A percentile compares a stretch with the other conserved stretches of the same genome.
Evolutionary conservation across 1,140 invertebrate species (phyloP).

Genomic region (Sitobion miscanthi): DNA sequence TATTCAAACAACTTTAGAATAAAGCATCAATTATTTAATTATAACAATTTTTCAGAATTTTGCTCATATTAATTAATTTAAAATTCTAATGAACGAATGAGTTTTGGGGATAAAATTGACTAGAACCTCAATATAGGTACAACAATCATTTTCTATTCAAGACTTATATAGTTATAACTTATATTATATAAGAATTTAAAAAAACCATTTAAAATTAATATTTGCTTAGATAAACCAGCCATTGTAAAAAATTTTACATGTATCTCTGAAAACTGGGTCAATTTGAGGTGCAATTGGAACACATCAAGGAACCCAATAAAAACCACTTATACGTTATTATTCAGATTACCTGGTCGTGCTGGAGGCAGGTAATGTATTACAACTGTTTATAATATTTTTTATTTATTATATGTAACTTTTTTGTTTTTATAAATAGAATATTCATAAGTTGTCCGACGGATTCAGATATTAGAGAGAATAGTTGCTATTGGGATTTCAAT

Average conservation of each 20-base stretch:
- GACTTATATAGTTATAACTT: background rate
- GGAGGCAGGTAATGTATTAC: constrained; percentile 59
- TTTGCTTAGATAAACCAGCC: constrained; percentile 61
- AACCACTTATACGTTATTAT: constrained; percentile 68
- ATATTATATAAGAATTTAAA: background rate
- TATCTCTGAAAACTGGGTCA: constrained; percentile 71
- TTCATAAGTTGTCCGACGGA: constrained; percentile 58
- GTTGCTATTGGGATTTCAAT: constrained; percentile 66
- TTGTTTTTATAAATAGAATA: constrained; percentile 56
- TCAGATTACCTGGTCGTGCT: constrained; percentile 63
- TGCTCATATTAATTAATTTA: too few species aligned
- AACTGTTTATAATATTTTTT: background rate
- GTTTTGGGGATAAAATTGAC: too few species aligned
- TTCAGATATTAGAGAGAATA: constrained; percentile 60
- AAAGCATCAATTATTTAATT: background rate
- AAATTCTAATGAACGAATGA: too few species aligned
- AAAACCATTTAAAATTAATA: background rate
- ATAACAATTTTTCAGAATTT: too few species aligned
- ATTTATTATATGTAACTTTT: background rate
- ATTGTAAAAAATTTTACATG: constrained; percentile 70
- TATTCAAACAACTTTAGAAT: background rate
- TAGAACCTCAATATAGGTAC: background rate
- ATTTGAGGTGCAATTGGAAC: constrained; percentile 71
- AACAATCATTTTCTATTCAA: background rate
- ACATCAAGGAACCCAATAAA: constrained; percentile 65